Evolutionary conservation across 2,888 invertebrate genomes (phyloP).

Genomic region (Rapana venosa): DNA sequence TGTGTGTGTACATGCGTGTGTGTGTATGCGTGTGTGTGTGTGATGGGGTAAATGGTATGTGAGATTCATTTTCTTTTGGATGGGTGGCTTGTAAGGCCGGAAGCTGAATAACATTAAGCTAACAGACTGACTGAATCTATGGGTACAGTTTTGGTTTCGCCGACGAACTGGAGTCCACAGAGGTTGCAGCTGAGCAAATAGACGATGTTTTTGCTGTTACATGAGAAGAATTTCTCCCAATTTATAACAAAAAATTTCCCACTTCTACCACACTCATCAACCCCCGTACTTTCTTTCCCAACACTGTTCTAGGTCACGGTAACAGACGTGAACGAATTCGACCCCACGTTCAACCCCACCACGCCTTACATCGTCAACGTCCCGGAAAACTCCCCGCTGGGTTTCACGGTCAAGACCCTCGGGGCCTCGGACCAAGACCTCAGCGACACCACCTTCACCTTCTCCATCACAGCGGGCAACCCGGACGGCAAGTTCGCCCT

Average conservation of each 20-base stretch:
- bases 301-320: conserved; percentile 49
- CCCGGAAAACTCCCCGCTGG: conserved; percentile 53
- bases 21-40: no score
- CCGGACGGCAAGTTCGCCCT: conserved; percentile 57
- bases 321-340: conserved; percentile 60
- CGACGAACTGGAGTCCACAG: no score
- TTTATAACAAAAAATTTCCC: background rate
- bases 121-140: no score
- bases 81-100: no score
- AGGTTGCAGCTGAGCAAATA: no score
- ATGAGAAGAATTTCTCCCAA: background rate
- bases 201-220: no score
- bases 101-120: no score
- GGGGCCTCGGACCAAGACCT: conserved; percentile 63
- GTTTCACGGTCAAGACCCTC: conserved; percentile 55
- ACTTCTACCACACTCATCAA: background rate
- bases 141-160: no score
- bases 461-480: conserved; percentile 61
- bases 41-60: no score
- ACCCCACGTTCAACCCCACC: conserved; percentile 53
- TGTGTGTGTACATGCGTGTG: no score
- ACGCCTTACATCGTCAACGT: conserved; percentile 75
- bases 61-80: no score
- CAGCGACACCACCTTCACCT: conserved; percentile 54
- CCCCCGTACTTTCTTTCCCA: background rate